Evolutionary conservation across 2,113 vertebrate genomes (phyloP).

Genomic region (Carassius carassius): DNA sequence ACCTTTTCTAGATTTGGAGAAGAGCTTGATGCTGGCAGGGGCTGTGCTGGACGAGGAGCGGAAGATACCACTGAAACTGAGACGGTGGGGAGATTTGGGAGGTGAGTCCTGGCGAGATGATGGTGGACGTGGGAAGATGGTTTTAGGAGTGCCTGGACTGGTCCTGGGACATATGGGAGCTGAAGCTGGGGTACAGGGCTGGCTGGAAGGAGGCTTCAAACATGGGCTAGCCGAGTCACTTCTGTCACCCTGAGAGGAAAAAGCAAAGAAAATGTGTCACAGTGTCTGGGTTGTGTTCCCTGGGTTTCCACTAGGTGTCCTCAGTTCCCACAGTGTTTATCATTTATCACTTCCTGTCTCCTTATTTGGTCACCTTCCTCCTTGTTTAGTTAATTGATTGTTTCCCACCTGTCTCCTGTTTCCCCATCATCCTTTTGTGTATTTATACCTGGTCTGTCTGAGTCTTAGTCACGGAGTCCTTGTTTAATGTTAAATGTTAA

Average conservation of each 20-base stretch:
- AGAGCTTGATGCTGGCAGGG: constrained; percentile 89
- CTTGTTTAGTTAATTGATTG: too few species aligned
- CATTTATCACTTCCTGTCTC: too few species aligned
- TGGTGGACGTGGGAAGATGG: constrained; percentile 83
- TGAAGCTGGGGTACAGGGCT: constrained; percentile 81
- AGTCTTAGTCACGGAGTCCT: too few species aligned
- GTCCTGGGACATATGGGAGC: constrained; percentile 81
- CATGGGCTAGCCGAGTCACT: constrained; percentile 79
- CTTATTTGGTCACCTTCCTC: too few species aligned
- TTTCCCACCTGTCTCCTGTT: too few species aligned
- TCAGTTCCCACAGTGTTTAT: too few species aligned
- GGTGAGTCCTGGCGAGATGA: constrained; percentile 83
- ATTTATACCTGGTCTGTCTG: too few species aligned
- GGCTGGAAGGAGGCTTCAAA: constrained; percentile 72
- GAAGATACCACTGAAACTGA: constrained; percentile 97
- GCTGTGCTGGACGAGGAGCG: constrained; percentile 81
- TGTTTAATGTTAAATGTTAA: too few species aligned
- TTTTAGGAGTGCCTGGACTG: constrained; percentile 84
- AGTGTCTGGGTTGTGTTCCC: too few species aligned
- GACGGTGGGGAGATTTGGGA: constrained; percentile 90
- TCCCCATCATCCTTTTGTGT: too few species aligned
- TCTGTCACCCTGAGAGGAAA: constrained; percentile 79
- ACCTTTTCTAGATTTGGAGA: constrained; percentile 95
- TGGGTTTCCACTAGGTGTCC: too few species aligned
- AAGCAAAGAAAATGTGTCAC: neutral